These are phyloP conservation scores for Andrena chrysosceles DNA, from an alignment of 2,888 invertebrate genomes.

Conservation along the genomic window DNA sequence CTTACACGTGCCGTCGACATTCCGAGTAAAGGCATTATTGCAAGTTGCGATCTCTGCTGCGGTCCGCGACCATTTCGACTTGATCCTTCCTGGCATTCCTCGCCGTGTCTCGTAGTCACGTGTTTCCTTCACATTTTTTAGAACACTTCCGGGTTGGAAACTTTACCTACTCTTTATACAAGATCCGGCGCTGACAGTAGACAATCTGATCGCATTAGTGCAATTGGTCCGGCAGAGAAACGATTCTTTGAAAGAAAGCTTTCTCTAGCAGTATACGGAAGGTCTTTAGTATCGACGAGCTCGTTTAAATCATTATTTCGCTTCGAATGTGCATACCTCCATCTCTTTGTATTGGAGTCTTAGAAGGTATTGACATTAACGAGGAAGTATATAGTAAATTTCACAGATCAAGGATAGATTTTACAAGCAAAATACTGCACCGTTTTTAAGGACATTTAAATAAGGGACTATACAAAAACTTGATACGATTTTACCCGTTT, in stretches of 20 bases:
- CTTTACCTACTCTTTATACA: slow-evolving; percentile 7
- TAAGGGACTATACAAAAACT: too few relatives aligned
- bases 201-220: slow-evolving; percentile 29
- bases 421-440: too few relatives aligned
- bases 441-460: too few relatives aligned
- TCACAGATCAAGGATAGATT: neutral
- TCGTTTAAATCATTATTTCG: slow-evolving; percentile 24
- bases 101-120: slow-evolving; percentile 22
- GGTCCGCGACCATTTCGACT: slow-evolving; percentile 53
- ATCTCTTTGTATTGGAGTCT: neutral
- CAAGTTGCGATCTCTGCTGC: slow-evolving; percentile 60
- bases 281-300: slow-evolving; percentile 9
- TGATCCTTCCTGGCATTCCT: slow-evolving; percentile 57
- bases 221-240: slow-evolving; percentile 14
- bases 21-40: slow-evolving; percentile 62
- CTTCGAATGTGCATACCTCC: neutral
- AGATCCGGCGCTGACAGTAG: neutral
- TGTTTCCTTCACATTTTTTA: slow-evolving; percentile 29
- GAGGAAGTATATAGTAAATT: neutral
- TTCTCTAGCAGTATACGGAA: too few relatives aligned
- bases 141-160: neutral
- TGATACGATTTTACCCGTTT: too few relatives aligned
- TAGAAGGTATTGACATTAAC: neutral
- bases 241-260: slow-evolving; percentile 2
- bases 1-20: slow-evolving; percentile 67